phyloP scores from a whole-genome alignment of 2,113 vertebrate species.

The Chaetura pelagica region DNA sequence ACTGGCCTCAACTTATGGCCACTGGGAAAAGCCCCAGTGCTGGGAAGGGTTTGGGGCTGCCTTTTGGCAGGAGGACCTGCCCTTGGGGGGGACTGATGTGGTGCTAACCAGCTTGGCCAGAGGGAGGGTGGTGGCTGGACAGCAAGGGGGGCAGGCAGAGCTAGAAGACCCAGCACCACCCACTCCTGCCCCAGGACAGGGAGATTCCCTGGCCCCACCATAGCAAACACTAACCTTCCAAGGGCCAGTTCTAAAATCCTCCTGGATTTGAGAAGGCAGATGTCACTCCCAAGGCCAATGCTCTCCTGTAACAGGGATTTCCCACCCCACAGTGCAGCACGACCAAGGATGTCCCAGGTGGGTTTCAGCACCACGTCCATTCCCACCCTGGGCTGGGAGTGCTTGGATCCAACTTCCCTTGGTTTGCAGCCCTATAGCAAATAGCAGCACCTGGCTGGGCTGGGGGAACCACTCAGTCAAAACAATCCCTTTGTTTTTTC shows the following conservation, averaged over 20 bases:
- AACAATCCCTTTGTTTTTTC: neutral
- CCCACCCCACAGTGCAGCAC: accelerated
- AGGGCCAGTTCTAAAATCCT: neutral
- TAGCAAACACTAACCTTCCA: neutral
- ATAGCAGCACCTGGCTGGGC: neutral
- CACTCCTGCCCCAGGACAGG: accelerated
- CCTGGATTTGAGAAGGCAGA: neutral
- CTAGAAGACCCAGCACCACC: neutral
- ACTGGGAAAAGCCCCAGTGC: accelerated
- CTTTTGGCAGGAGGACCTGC: neutral
- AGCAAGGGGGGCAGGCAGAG: too few relatives aligned
- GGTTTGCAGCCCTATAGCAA: accelerated
- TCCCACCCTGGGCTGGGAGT: accelerated
- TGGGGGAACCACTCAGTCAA: neutral
- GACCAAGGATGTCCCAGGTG: accelerated
- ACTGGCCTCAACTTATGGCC: neutral
- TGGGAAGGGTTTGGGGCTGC: neutral
- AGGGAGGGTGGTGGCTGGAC: neutral
- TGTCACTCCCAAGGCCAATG: accelerated
- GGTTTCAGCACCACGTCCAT: accelerated
- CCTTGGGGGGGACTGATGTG: accelerated
- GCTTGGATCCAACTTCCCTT: accelerated
- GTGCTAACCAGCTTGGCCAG: neutral
- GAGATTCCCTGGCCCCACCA: accelerated
- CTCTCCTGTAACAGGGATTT: neutral